Base-by-base conservation (phyloP, 2,888 invertebrate genomes). In the Heteropelma amictum region DNA sequence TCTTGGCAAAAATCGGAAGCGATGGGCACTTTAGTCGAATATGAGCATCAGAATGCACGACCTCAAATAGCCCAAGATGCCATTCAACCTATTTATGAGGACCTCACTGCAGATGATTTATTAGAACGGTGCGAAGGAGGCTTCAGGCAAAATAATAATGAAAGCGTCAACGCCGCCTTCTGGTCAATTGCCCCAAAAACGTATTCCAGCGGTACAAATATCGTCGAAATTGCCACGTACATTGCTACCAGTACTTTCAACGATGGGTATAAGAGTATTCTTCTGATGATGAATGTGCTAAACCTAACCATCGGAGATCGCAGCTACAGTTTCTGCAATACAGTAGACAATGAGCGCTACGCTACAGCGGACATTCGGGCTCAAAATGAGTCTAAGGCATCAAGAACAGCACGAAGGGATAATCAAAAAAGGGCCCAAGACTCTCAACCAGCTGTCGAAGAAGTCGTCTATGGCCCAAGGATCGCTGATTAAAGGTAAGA, bases 61-160 rank as follows among this genome's bases (percentile, higher is more conserved):
- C 53, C 54, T 51, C 38, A 61, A 35, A 42, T 53, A 7, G 53
- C 71, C 21, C 45, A 61, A 47, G 61, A 69, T 56, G 70, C 72
- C 5, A 76, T 79, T 19, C 65, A 45, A 51, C 77, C 74, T 12
- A 65, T 76, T 28, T 78, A 72, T 54, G 35, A 71, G n/a, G n/a
- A n/a, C n/a, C n/a, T n/a, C n/a, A n/a, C n/a, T n/a, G n/a, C n/a
- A n/a, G n/a, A n/a, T n/a, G n/a, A n/a, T n/a, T n/a, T n/a, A n/a
- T n/a, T n/a, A n/a, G n/a, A n/a, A n/a, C n/a, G n/a, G n/a, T n/a
- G n/a, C n/a, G n/a, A n/a, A n/a, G n/a, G n/a, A n/a, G n/a, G n/a
- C n/a, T n/a, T n/a, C n/a, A n/a, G n/a, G 49, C 72, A 79, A 60
- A 78, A 77, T 51, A 54, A 28, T 10, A 80, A 79, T 40, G 73